Evolutionary conservation across 2,113 vertebrate species (phyloP), one percentile per base, ranked within the genome.

Genomic region (Embiotoca jacksoni): DNA sequence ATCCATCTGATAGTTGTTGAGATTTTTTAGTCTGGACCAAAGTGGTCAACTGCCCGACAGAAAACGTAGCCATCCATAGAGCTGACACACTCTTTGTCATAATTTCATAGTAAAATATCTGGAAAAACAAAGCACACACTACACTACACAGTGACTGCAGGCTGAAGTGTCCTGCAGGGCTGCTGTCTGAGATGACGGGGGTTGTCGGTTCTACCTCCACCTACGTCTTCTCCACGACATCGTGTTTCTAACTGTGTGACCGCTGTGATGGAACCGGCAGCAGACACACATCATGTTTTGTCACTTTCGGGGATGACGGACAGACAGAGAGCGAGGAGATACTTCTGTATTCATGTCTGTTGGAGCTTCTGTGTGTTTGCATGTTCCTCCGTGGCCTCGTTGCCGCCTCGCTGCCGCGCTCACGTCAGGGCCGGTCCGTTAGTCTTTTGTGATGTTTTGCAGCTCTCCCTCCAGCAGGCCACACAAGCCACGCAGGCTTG

Each of bases 401-500:
- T 57, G 62, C 41, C 63, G 75, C 6, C 50, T 47, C 4, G 14
- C 67, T 58, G 44, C 63, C 37, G 68, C 2, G 16, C 79, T 67
- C 60, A 13, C 41, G 77, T 78, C 75, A 11, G 30, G 55, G 70
- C 75, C 78, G 52, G 3, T 55, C 67, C 1, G 6, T 82, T 83
- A 11, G 60, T 80, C 76, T 82, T 49, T 52, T 65, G 35, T 66
- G 87, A 87, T 75, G 64, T 41, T 79, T 75, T 59, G 72, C 75
- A 80, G 69, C 33, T 70, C 57, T 69, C 57, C 47, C 67, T 75
- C 61, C 78, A 59, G 39, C 75, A 54, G 56, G 56, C 52, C 37
- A 87, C 53, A 69, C 71, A 30, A 58, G 73, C 76, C 83, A 81
- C 71, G 86, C 70, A 75, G 79, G 84, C 76, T 54, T 81, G 82